These are phyloP conservation scores for Enteromius treurensis DNA, from an alignment of 2,797 vertebrate species.

Conservation along the genomic window DNA sequence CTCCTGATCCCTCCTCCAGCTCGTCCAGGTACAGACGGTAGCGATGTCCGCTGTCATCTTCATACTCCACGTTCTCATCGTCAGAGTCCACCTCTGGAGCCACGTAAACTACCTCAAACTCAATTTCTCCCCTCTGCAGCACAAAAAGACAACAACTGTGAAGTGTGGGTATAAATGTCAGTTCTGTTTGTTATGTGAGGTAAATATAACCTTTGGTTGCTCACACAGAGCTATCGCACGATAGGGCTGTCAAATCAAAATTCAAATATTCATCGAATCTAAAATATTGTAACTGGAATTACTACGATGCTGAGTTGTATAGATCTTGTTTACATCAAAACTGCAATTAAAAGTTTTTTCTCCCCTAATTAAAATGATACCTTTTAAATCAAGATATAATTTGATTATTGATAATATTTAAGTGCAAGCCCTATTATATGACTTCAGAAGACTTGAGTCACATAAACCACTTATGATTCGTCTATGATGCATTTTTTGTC, in stretches of 20 bases:
- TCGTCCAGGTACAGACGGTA: slow-evolving; percentile 97
- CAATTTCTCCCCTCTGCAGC: slow-evolving; percentile 91
- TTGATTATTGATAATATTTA: not conserved
- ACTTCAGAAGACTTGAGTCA: not conserved
- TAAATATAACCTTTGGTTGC: not conserved
- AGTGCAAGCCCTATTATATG: not conserved
- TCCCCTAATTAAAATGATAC: not conserved
- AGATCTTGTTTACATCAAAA: not conserved
- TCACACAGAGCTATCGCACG: not conserved
- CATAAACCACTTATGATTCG: not conserved
- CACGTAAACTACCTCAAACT: slow-evolving; percentile 98
- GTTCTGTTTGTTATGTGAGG: slow-evolving; percentile 1
- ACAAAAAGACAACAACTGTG: not conserved
- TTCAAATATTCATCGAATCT: not conserved
- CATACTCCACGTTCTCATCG: slow-evolving; percentile 98
- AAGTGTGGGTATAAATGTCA: not conserved
- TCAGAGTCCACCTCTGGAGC: slow-evolving; percentile 98
- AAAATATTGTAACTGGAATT: not conserved
- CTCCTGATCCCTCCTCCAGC: slow-evolving; percentile 81
- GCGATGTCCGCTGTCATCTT: slow-evolving; percentile 96
- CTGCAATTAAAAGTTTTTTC: not conserved
- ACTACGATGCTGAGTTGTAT: no score
- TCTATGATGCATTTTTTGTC: not conserved
- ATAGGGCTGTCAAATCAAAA: not conserved
- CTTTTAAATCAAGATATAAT: not conserved